Base-by-base conservation (phyloP, 2,113 vertebrate species). In the Daboia siamensis region DNA sequence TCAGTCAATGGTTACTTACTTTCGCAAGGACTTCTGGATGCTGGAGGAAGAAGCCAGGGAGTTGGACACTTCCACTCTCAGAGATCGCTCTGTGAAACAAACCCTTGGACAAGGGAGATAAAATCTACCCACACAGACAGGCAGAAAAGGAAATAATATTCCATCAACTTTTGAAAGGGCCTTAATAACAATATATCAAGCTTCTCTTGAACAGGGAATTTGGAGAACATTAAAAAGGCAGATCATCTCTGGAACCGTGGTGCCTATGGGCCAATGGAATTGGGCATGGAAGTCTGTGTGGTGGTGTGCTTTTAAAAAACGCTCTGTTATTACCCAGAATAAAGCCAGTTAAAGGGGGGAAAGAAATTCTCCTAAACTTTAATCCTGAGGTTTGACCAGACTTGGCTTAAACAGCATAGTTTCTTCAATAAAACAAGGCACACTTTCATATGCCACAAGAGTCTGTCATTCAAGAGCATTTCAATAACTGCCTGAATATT, bases 11-110 rank as follows among this genome's bases (percentile, higher is more conserved):
- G 5, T 48, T 17, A 91, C 91, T 69, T 52, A 91, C 91, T 17
- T 87, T 29, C 39, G 57, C 57, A 39, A 69, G 2, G 86, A 23
- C n/a, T 39, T 91, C 91, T 39, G 91, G 57, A 21, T 44, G 2
- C 11, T 3, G 33, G 15, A 4, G 52, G 46, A 87, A 6, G 2
- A 91, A 1, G 12, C 11, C 46, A 4, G 57, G 91, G 0, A 91
- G 0, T 5, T 5, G 44, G 20, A 26, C 57, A 8, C 26, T 57
- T 44, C 91, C 91, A 13, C 91, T 91, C 86, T 91, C 46, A 5
- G 91, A 87, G 46, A 90, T 90, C 17, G 89, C 59, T n/a, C 59
- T 69, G 59, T 90, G 89, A 61, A 69, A 90, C 23, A 90, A 90
- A 20, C 89, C 89, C 59, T 90, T 90, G 8, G 89, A 90, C 46